Conservation (phyloP, 2,113 vertebrate genomes). For the Platycercus adscitus region DNA sequence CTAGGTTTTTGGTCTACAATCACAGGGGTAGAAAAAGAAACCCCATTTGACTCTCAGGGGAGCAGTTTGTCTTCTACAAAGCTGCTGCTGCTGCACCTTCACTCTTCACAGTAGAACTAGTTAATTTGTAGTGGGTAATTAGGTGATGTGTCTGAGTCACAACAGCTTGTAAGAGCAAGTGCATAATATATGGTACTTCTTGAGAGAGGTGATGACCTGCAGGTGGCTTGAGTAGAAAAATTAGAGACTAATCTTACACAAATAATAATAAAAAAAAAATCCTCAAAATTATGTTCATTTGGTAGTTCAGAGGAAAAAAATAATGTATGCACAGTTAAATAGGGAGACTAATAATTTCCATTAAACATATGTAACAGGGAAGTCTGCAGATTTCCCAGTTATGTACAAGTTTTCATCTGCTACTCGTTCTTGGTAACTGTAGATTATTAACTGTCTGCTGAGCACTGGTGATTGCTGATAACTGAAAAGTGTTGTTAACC, state of each 20-base stretch:
- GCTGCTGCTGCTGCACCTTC: background rate
- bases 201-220: background rate
- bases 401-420: background rate
- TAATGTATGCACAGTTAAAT: background rate
- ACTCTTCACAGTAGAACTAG: background rate
- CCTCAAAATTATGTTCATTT: background rate
- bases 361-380: background rate
- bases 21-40: background rate
- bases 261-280: background rate
- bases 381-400: background rate
- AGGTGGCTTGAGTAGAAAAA: background rate
- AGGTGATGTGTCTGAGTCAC: background rate
- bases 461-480: conserved; percentile 23
- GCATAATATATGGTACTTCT: background rate
- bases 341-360: background rate
- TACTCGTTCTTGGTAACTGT: background rate
- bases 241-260: background rate
- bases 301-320: background rate
- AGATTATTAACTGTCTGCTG: conserved; percentile 64
- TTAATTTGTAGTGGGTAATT: background rate
- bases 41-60: background rate
- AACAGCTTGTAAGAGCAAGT: background rate
- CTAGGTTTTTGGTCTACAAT: background rate
- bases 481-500: conserved; percentile 64
- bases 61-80: background rate